Evolutionary conservation across 2,888 invertebrate species (phyloP), one percentile per base, ranked within the genome.

Genomic region (Watsonalla binaria): DNA sequence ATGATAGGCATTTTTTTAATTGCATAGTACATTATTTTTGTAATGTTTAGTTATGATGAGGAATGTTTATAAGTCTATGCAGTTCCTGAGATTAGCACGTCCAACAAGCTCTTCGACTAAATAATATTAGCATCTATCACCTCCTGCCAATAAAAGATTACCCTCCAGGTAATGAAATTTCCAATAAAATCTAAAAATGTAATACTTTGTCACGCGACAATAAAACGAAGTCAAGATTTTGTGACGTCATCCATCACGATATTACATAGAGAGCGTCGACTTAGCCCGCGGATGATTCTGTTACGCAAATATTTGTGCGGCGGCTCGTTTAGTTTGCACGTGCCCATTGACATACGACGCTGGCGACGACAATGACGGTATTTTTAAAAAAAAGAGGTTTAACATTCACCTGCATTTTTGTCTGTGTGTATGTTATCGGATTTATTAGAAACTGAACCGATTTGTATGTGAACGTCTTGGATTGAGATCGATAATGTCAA

Each of bases 221-320:
- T 45, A 55, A 46, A 51, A 56, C 55, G 50, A 59, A 61, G 62
- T 56, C 53, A 55, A 63, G 66, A 53, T 58, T 46, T 61, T 62
- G 59, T 61, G 72, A 69, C 73, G 75, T 71, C 80, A 86, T 86
- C 86, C 83, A 86, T 86, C 85, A 85, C 76, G 76, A 80, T 84
- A 86, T 85, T 84, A 82, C 80, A 68, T 62, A 7, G 49, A 64
- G 73, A 72, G 64, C 67, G 71, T 60, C 71, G 78, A 70, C 76
- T 78, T 76, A 74, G 74, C 77, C 74, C 75, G 75, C 76, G 80
- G 83, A 84, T 84, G 81, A 82, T 81, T 85, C 84, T 80, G 67
- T 78, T 76, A 74, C 70, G 77, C 84, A 83, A 87, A 87, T 86
- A 85, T 87, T 87, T 86, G 85, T 65, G 11, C 59, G 66, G 74